These are phyloP conservation scores for Eristalis intricaria DNA, from an alignment of 2,888 invertebrate species.

Conservation along the genomic window DNA sequence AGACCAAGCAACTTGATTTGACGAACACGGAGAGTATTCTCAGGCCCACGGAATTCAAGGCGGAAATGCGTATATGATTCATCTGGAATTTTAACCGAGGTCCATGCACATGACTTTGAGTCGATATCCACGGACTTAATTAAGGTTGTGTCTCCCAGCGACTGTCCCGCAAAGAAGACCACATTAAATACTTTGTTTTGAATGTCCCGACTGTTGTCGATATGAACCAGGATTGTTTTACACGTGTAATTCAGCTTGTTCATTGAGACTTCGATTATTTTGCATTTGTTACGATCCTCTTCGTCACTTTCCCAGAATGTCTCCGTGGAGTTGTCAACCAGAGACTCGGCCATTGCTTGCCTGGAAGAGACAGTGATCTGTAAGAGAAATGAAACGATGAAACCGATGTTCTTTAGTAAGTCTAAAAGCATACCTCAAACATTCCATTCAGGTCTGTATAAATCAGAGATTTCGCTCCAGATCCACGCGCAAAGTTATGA, in stretches of 20 bases:
- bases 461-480: constrained; percentile 77
- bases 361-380: constrained; percentile 94
- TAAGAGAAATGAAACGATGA: background rate
- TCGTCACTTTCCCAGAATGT: constrained; percentile 99
- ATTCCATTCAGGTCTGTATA: constrained; percentile 80
- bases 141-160: constrained; percentile 90
- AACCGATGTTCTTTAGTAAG: background rate
- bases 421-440: constrained; percentile 76
- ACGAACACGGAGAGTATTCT: constrained; percentile 93
- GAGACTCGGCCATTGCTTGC: constrained; percentile 95
- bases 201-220: constrained; percentile 96
- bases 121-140: constrained; percentile 93
- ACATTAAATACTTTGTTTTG: constrained; percentile 94
- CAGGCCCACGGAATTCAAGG: constrained; percentile 94
- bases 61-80: constrained; percentile 85
- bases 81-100: constrained; percentile 90
- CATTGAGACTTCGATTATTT: constrained; percentile 88
- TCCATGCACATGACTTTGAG: constrained; percentile 93
- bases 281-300: constrained; percentile 96
- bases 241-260: constrained; percentile 82
- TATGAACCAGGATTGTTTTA: constrained; percentile 89
- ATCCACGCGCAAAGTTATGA: constrained; percentile 76
- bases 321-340: constrained; percentile 96
- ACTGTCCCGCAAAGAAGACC: constrained; percentile 92
- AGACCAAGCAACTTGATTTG: constrained; percentile 89